Evolutionary conservation across 2,113 vertebrate genomes (phyloP).

Genomic region (Chamaea fasciata): DNA sequence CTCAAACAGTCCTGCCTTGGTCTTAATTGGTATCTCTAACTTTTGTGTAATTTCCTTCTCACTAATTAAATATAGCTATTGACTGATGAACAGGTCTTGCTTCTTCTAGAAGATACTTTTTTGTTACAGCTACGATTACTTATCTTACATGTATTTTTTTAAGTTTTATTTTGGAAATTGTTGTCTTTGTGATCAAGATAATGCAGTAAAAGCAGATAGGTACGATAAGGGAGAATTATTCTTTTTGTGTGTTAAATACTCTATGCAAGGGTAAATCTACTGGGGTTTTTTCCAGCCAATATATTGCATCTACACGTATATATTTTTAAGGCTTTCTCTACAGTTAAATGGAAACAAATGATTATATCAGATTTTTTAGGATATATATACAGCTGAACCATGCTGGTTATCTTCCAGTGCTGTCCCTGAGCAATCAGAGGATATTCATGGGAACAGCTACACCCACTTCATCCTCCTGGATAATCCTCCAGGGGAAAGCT

Average conservation of each 20-base stretch:
- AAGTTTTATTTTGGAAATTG: background rate
- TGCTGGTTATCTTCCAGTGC: background rate
- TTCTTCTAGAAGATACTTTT: background rate
- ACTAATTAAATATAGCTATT: background rate
- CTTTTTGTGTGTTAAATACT: background rate
- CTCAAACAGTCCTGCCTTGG: background rate
- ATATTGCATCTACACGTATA: background rate
- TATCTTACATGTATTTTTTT: background rate
- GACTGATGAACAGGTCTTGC: background rate
- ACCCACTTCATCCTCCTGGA: background rate
- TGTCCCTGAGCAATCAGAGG: background rate
- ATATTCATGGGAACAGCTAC: background rate
- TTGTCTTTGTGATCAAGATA: background rate
- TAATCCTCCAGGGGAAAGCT: background rate
- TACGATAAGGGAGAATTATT: background rate
- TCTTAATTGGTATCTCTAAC: background rate
- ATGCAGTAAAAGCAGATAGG: background rate
- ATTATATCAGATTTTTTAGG: background rate
- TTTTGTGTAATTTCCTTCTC: background rate
- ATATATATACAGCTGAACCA: background rate
- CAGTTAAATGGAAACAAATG: background rate
- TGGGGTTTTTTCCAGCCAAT: background rate
- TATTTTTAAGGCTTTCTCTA: background rate
- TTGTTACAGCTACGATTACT: background rate
- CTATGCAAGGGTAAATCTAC: background rate